A percentile compares a stretch with the other conserved stretches of the same genome.
Conservation (phyloP, 2,797 vertebrate species). For the Sebastes minor region DNA sequence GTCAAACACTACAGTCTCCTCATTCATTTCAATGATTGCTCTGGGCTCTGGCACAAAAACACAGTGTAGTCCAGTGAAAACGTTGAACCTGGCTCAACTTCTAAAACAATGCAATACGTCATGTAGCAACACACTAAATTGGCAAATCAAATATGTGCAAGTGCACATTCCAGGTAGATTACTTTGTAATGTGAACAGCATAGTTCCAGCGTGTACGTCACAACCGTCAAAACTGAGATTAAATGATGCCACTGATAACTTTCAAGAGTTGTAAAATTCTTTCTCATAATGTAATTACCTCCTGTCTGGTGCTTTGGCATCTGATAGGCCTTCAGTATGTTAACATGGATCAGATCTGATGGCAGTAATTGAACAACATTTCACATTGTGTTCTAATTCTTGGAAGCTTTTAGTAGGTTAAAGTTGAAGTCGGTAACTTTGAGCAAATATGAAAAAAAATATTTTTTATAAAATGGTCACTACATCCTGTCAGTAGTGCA, state of each 20-base stretch:
- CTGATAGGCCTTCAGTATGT: slow-evolving; percentile 1
- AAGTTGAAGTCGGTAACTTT: background rate
- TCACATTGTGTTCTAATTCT: background rate
- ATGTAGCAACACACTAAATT: background rate
- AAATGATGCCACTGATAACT: slow-evolving; percentile 13
- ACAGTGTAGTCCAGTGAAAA: background rate
- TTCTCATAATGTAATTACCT: slow-evolving; percentile 6
- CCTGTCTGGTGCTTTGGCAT: slow-evolving; percentile 9
- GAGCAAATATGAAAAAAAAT: background rate
- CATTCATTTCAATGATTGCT: background rate
- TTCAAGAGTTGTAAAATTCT: background rate
- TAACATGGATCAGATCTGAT: slow-evolving; percentile 16
- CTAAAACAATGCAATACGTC: background rate
- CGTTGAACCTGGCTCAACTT: background rate
- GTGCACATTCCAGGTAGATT: slow-evolving; percentile 31
- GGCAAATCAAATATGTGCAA: slow-evolving; percentile 16
- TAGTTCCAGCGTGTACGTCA: slow-evolving; percentile 19
- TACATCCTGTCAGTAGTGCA: too few relatives aligned
- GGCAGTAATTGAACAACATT: background rate
- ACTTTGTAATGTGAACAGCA: slow-evolving; percentile 4
- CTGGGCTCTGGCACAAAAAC: background rate
- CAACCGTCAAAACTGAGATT: background rate
- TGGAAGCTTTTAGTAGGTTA: background rate
- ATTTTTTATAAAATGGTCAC: background rate
- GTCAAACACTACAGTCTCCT: background rate